Percentiles rank a stretch among this genome's conserved stretches.
Evolutionary conservation across 2,888 invertebrate genomes (phyloP).

Genomic region (Heliconius aoede): DNA sequence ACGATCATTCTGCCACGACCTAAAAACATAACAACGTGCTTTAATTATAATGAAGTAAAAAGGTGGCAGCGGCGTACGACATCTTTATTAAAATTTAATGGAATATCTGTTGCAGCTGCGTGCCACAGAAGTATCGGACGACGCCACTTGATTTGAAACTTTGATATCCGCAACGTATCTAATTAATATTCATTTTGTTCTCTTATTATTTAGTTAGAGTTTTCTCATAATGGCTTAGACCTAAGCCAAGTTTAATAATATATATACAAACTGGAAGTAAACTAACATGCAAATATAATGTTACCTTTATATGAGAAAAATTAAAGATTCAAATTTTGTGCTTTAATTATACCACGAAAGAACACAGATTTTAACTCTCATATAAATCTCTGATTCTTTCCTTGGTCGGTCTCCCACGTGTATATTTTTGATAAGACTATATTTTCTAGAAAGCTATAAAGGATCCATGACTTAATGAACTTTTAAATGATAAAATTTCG

Average conservation of each 20-base stretch:
- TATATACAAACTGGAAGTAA: not conserved
- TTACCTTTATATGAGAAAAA: not conserved
- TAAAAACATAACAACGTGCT: conserved; percentile 82
- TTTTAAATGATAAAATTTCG: conserved; percentile 48
- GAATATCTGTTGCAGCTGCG: conserved; percentile 78
- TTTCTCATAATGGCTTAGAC: not conserved
- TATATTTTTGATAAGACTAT: not conserved
- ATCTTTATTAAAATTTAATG: conserved; percentile 83
- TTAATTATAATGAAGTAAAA: conserved; percentile 81
- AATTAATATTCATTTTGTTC: conserved; percentile 72
- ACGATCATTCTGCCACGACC: conserved; percentile 61
- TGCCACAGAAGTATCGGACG: conserved; percentile 53
- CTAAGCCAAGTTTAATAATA: not conserved
- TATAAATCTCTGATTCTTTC: not conserved
- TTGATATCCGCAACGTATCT: conserved; percentile 67
- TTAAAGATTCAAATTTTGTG: not conserved
- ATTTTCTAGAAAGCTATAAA: no score
- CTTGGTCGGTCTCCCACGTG: rapidly evolving
- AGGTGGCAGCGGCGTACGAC: conserved; percentile 72
- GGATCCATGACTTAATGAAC: not conserved
- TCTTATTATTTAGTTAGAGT: not conserved
- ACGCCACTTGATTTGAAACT: conserved; percentile 63
- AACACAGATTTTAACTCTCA: not conserved
- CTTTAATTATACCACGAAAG: not conserved
- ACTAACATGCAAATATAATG: not conserved